Conservation (phyloP, 2,797 vertebrate genomes). For the Aselliscus stoliczkanus region DNA sequence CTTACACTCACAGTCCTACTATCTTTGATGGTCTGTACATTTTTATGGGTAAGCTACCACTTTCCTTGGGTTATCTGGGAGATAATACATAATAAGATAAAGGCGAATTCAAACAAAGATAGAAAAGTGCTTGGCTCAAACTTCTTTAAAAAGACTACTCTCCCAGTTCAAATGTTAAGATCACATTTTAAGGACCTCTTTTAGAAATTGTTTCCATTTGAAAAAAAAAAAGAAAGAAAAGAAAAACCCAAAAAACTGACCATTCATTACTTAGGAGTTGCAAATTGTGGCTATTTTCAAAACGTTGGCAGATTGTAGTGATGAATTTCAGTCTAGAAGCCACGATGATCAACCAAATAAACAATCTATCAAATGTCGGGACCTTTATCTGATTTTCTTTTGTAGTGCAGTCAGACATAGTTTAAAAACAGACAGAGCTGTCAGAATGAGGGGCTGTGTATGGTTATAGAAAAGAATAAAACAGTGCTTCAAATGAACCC, state of each 20-base stretch:
- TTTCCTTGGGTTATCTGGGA: not conserved
- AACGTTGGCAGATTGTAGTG: conserved; percentile 52
- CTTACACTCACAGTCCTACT: not conserved
- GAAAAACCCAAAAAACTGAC: not conserved
- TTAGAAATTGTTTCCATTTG: conserved; percentile 12
- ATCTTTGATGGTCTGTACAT: not conserved
- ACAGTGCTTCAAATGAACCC: conserved; percentile 17
- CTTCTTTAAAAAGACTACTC: conserved; percentile 10
- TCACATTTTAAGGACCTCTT: conserved; percentile 13
- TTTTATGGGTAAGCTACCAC: not conserved
- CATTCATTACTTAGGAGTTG: conserved; percentile 29
- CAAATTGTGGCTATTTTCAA: conserved; percentile 4
- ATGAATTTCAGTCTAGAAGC: conserved; percentile 39
- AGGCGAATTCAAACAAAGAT: conserved; percentile 26
- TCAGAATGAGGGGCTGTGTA: conserved; percentile 3
- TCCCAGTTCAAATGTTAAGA: not conserved
- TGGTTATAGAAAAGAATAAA: conserved; percentile 39
- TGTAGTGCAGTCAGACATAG: conserved; percentile 45
- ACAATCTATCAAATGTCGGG: conserved; percentile 44
- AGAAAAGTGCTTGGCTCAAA: not conserved
- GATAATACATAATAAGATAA: not conserved
- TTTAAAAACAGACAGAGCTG: conserved; percentile 49
- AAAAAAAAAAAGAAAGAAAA: not conserved
- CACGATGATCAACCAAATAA: conserved; percentile 63
- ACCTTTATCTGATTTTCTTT: conserved; percentile 64